Evolutionary conservation across 2,797 vertebrate species (phyloP).

Genomic region (Gouania willdenowi): DNA sequence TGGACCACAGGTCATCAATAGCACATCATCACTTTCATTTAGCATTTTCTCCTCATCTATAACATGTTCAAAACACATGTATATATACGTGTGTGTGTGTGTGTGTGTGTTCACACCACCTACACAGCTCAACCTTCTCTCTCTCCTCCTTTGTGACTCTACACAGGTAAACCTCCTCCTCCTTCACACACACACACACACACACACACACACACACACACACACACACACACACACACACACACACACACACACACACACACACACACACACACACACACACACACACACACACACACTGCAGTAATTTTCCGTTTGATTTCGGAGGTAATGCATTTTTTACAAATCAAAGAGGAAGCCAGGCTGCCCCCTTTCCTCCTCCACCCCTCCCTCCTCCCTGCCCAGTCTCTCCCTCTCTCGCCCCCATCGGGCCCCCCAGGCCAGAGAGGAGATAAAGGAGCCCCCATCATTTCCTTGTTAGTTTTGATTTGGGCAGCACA

Average conservation of each 20-base stretch:
- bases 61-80: slow-evolving; percentile 30
- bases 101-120: slow-evolving; percentile 38
- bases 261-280: no score
- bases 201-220: no score
- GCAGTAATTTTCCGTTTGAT: slow-evolving; percentile 90
- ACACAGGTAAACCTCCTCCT: slow-evolving; percentile 63
- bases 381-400: slow-evolving; percentile 10
- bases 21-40: slow-evolving; percentile 55
- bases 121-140: slow-evolving; percentile 55
- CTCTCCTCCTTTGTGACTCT: slow-evolving; percentile 32
- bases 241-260: no score
- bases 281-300: slow-evolving; percentile 34
- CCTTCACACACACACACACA: slow-evolving; percentile 33
- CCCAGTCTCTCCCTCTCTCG: slow-evolving; percentile 60
- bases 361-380: slow-evolving; percentile 48
- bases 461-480: slow-evolving; percentile 94
- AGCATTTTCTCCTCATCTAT: slow-evolving; percentile 40
- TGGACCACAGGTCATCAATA: slow-evolving; percentile 58
- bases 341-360: slow-evolving; percentile 89
- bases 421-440: slow-evolving; percentile 75
- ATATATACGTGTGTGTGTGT: slow-evolving; percentile 26
- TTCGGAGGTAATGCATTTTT: slow-evolving; percentile 92
- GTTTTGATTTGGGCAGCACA: slow-evolving; percentile 91
- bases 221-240: not conserved
- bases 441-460: slow-evolving; percentile 86